Base-by-base conservation (phyloP, 2,888 invertebrate species). In the Drosophila mimetica region DNA sequence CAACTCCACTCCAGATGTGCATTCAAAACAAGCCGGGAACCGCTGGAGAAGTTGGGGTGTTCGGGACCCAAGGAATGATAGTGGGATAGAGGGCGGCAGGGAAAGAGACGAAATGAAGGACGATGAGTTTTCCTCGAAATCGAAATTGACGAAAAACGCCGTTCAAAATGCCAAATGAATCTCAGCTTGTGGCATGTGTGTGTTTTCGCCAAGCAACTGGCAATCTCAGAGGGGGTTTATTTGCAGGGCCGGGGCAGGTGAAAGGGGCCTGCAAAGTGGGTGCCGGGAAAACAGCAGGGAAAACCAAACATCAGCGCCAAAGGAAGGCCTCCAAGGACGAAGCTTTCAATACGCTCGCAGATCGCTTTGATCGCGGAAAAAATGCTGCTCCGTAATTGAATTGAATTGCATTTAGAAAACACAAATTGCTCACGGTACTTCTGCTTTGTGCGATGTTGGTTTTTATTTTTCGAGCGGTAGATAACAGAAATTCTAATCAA, bases 161-260 rank as follows among this genome's bases (percentile, higher is more conserved):
- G 76, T 70, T 71, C 42, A 78, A 64, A 81, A 80, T 75, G 65
- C 75, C 71, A 82, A 84, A 82, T 84, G 81, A 84, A 82, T 82
- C 81, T 74, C 71, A 61, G 74, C 71, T 67, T 32, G 66, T 67
- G 55, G 72, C 48, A 60, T 51, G 25, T 52, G 32, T 50, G 22
- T 22, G 22, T 34, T 16, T 47, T 25, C 13, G 22, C 18, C 14
- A 30, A 32, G 53, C 14, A 39, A 41, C 46, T 52, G 64, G 64
- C 39, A 47, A 59, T 32, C 47, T 67, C 20, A 18, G 18, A 20
- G 39, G 36, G 32, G 22, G 16, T 48, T 48, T 25, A n/a, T 55
- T 36, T 18, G 22, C 22, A 6, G 22, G 22, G 22, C 6, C 6
- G 22, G 22, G n/a, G n/a, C n/a, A n/a, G 1, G 16, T 13, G 16